Base-by-base conservation (phyloP, 2,888 invertebrate species). In the Drosophila stalkeri region DNA sequence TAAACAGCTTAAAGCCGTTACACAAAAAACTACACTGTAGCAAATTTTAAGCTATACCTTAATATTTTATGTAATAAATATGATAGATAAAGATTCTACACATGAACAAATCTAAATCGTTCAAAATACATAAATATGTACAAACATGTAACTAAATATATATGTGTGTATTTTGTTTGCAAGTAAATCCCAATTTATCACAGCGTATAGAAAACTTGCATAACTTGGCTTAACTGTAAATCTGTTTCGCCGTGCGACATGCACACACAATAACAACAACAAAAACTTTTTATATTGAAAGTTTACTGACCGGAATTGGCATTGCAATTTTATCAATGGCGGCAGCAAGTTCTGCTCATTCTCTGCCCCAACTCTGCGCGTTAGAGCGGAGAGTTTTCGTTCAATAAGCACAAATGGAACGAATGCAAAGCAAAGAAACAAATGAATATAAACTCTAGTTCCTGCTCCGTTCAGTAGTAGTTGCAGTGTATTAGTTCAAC, bases 261-360 rank as follows among this genome's bases (percentile, higher is more conserved):
- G 35, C 64, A 60, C 51, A 63, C 49, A 57, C 49, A 56, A 52
- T 35, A 41, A 23, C 23, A 55, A 41, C 7, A 18, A 23, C 41
- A 43, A 41, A 7, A 86, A 76, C 63, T 86, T 80, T 83, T 62
- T 67, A 43, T 77, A 87, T 81, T 72, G 68, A 75, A 87, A 85
- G 85, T 85, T 85, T 89, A 80, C 71, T 85, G 88, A 89, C 85
- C 85, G 90, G 88, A 85, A 85, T 84, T 82, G 90, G 82, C 88
- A 80, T 87, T 85, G 80, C 88, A 87, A 77, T 87, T 89, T 87
- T 84, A 89, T 86, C 89, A 86, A 79, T 77, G 81, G 65, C 68
- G 37, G 47, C 55, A 37, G 54, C 35, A 54, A 31, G 59, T 52
- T 61, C n/a, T 43, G 51, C 37, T 20, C 31, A 57, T 7, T 12